Percentiles rank a stretch among this genome's conserved stretches.
Conservation (phyloP, 2,888 invertebrate species). For the Metellina segmentata region DNA sequence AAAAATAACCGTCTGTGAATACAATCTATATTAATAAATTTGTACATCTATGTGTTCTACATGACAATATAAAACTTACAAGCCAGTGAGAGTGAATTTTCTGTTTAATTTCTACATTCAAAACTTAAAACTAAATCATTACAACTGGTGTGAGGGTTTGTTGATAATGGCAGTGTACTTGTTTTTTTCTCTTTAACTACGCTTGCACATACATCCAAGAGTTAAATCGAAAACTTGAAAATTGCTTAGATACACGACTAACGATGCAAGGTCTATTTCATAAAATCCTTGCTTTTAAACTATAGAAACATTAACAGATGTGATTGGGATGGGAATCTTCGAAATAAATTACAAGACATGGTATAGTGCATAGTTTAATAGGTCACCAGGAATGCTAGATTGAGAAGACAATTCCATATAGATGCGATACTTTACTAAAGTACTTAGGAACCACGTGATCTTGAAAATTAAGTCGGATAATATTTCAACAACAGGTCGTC, state of each 20-base stretch:
- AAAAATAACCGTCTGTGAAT: neutral
- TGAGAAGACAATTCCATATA: too few species aligned
- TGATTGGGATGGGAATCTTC: neutral
- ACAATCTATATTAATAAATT: neutral
- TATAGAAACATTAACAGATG: neutral
- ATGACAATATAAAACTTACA: neutral
- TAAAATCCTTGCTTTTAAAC: neutral
- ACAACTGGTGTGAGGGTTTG: neutral
- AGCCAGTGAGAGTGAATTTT: neutral
- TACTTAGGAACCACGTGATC: too few species aligned
- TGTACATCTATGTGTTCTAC: neutral
- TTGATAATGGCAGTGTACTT: neutral
- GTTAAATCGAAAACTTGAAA: neutral
- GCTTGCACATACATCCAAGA: neutral
- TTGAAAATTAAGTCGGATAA: too few species aligned
- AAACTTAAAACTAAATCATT: neutral
- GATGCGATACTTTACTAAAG: too few species aligned
- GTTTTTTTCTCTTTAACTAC: neutral
- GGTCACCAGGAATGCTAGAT: neutral
- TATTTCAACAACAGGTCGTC: too few species aligned
- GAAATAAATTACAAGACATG: neutral
- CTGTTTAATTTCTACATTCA: neutral
- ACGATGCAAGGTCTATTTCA: neutral
- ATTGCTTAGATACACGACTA: conserved; percentile 1
- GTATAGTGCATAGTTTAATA: neutral